Evolutionary conservation across 1,140 invertebrate genomes (phyloP).

Genomic region (Carposina sasakii): DNA sequence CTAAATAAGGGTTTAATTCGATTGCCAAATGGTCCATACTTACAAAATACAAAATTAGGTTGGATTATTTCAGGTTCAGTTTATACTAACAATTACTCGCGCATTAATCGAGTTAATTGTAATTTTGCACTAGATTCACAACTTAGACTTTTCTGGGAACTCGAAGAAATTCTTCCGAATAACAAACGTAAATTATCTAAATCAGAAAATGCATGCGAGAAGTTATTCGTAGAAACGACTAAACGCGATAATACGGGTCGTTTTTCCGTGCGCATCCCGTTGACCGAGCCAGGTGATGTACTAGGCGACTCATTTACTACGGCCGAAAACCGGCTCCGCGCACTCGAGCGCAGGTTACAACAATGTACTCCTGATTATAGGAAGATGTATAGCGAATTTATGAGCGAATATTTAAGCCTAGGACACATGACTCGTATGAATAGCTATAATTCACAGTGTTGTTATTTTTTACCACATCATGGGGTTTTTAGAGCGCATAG

Average conservation of each 20-base stretch:
- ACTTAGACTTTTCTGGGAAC: not conserved
- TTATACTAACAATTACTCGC: not conserved
- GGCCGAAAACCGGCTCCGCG: conserved; percentile 4
- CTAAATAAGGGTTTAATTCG: not conserved
- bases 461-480: too few relatives aligned
- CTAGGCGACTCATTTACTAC: conserved; percentile 4
- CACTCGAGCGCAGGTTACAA: conserved; percentile 2
- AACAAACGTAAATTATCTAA: not conserved
- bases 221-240: not conserved
- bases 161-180: conserved; percentile 3
- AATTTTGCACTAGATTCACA: conserved; percentile 10
- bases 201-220: conserved; percentile 2
- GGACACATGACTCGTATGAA: too few relatives aligned
- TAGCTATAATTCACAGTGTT: too few relatives aligned
- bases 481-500: too few relatives aligned
- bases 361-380: conserved; percentile 13
- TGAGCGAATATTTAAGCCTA: too few relatives aligned
- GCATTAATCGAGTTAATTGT: not conserved
- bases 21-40: not conserved
- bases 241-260: conserved; percentile 1
- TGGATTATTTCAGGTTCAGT: conserved; percentile 9
- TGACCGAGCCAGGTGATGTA: not conserved
- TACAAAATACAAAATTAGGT: conserved; percentile 5
- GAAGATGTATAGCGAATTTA: conserved; percentile 28
- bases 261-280: conserved; percentile 8